Conservation (phyloP, 2,113 vertebrate genomes). For the Tachysurus vachellii region DNA sequence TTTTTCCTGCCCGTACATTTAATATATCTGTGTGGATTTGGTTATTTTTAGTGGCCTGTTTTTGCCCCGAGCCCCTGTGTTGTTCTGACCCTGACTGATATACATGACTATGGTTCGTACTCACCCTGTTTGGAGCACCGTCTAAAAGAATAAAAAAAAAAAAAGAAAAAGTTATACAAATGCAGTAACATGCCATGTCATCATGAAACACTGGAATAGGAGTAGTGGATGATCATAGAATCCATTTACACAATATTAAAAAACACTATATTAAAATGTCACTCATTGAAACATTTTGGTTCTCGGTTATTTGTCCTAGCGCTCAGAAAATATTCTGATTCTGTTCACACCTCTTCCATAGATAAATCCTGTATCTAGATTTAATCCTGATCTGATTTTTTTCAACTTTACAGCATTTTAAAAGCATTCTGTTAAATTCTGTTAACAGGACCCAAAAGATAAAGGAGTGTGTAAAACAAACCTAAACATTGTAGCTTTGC, state of each 20-base stretch:
- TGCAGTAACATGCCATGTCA: not conserved
- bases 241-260: not conserved
- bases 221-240: not conserved
- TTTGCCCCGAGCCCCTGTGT: too few relatives aligned
- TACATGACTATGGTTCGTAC: not conserved
- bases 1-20: too few relatives aligned
- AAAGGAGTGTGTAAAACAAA: not conserved
- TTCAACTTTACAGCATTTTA: not conserved
- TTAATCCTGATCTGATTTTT: not conserved
- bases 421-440: too few relatives aligned
- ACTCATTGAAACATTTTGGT: not conserved
- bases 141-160: constrained; percentile 35
- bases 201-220: not conserved
- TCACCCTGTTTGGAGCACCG: constrained; percentile 46
- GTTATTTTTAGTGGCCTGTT: too few relatives aligned
- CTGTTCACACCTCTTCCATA: not conserved
- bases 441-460: too few relatives aligned
- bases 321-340: too few relatives aligned
- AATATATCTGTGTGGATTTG: too few relatives aligned
- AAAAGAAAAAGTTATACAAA: constrained; percentile 20
- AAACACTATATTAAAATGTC: not conserved
- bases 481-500: not conserved
- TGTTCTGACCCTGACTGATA: not conserved
- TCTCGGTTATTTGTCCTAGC: not conserved
- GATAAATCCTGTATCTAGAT: not conserved